Percentiles rank a stretch among this genome's conserved stretches.
Conservation (phyloP, 1,140 invertebrate genomes). For the Caenorhabditis tropicalis region DNA sequence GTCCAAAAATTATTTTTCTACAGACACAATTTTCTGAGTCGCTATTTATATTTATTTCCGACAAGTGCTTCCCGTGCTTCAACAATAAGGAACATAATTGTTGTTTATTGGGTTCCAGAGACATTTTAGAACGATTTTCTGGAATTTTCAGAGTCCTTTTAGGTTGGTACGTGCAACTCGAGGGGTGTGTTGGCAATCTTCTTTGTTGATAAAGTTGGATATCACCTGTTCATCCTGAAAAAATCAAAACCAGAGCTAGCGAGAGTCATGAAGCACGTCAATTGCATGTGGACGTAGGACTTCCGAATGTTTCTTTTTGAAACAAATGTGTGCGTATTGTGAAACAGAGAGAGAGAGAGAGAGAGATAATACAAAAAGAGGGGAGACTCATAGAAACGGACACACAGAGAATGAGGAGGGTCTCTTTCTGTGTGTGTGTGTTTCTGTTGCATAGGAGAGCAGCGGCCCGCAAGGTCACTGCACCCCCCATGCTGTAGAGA, state of each 20-base stretch:
- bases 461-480: neutral
- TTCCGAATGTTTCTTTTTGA: neutral
- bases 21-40: no score
- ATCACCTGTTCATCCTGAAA: neutral
- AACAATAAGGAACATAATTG: no score
- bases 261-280: neutral
- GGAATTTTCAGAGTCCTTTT: no score
- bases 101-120: no score
- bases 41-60: no score
- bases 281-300: neutral
- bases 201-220: no score
- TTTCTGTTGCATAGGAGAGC: constrained; percentile 34
- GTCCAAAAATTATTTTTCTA: no score
- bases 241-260: neutral
- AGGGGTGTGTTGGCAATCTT: no score
- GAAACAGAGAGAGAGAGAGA: neutral
- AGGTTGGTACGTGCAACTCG: no score
- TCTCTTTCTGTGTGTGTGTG: constrained; percentile 11
- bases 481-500: constrained; percentile 7
- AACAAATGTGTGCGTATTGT: constrained; percentile 33
- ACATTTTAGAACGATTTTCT: no score
- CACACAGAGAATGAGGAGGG: neutral
- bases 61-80: no score
- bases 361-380: neutral
- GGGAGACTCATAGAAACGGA: neutral